phyloP scores from a whole-genome alignment of 2,797 vertebrate species.

The Eulemur mongoz region DNA sequence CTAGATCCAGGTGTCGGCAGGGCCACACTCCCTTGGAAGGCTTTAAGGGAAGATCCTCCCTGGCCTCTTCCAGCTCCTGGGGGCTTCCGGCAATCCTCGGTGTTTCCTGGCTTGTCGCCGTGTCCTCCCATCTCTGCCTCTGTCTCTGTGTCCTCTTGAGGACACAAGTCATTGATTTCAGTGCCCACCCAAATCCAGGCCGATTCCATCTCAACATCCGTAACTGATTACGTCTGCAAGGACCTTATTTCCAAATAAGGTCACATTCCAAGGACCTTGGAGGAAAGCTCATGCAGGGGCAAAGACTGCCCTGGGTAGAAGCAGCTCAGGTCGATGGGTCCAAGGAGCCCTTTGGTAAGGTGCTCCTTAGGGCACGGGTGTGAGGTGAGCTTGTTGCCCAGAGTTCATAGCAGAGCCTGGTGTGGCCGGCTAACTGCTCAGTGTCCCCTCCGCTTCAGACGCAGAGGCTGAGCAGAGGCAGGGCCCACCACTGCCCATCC shows the following conservation, averaged over 20 bases:
- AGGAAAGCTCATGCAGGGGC: neutral
- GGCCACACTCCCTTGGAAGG: rapidly evolving
- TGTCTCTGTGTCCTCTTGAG: neutral
- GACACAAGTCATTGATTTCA: neutral
- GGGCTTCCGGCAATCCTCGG: neutral
- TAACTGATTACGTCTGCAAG: neutral
- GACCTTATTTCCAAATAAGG: neutral
- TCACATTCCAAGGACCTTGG: neutral
- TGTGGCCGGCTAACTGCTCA: neutral
- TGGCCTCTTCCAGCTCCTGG: neutral
- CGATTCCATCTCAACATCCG: neutral
- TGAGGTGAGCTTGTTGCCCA: neutral
- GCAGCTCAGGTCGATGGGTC: neutral
- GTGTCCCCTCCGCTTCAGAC: neutral
- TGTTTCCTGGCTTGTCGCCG: neutral
- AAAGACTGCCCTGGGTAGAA: neutral
- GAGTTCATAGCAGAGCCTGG: neutral
- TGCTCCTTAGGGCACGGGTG: neutral
- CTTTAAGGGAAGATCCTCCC: neutral
- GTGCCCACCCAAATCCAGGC: neutral
- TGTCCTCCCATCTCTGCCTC: too few species aligned
- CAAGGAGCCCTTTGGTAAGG: neutral
- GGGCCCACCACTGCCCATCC: neutral
- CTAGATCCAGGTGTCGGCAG: neutral
- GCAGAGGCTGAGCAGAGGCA: neutral